A percentile compares a stretch with the other conserved stretches of the same genome.
These are phyloP conservation scores for Dendrolimus houi DNA, from an alignment of 2,888 invertebrate genomes.

Conservation along the genomic window DNA sequence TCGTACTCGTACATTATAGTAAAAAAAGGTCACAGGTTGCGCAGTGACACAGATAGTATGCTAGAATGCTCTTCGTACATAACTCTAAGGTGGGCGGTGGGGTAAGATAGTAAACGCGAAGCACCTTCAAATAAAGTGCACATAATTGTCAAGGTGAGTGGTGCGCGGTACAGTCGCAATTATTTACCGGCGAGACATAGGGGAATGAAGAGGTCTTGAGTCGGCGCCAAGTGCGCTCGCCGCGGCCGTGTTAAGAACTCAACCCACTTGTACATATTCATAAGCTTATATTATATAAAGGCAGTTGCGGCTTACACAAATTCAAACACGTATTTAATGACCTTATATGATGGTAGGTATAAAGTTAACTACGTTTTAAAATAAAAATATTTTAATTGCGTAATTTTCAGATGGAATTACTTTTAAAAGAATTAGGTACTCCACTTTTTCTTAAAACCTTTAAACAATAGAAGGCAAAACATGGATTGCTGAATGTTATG, in stretches of 20 bases:
- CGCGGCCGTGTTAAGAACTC: constrained; percentile 43
- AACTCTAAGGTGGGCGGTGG: neutral
- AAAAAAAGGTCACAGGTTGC: no score
- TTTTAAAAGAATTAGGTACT: no score
- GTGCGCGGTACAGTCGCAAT: constrained; percentile 56
- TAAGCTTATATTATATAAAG: constrained; percentile 23
- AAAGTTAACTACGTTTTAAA: no score
- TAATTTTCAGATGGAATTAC: no score
- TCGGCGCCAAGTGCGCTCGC: constrained; percentile 43
- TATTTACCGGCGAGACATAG: constrained; percentile 66
- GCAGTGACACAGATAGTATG: no score
- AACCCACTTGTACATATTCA: constrained; percentile 38
- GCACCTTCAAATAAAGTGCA: constrained; percentile 57
- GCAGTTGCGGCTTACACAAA: constrained; percentile 8
- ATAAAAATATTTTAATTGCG: no score
- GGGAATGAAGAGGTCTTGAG: constrained; percentile 63
- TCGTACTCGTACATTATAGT: no score
- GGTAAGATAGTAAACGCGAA: constrained; percentile 25
- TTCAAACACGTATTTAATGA: constrained; percentile 9
- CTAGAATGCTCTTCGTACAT: no score
- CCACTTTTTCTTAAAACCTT: no score
- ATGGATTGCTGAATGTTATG: no score
- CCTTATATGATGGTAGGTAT: no score
- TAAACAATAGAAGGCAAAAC: no score
- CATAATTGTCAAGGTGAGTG: constrained; percentile 63